Evolutionary conservation across 2,113 vertebrate genomes (phyloP).

Genomic region (Setophaga coronata): DNA sequence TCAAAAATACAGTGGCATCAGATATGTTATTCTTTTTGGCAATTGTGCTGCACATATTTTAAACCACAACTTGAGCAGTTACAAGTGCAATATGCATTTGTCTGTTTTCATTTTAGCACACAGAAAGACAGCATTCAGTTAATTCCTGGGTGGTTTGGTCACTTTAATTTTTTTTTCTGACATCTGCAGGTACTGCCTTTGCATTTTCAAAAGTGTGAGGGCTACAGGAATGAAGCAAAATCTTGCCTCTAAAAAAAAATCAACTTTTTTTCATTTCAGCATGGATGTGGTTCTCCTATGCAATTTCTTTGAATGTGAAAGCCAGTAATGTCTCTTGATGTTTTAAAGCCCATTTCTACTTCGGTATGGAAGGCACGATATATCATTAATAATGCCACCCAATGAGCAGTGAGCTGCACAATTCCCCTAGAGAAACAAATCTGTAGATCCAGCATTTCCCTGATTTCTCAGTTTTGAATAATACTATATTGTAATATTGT

Average conservation of each 20-base stretch:
- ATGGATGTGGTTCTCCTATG: not conserved
- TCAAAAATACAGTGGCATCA: conserved; percentile 33
- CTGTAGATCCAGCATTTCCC: not conserved
- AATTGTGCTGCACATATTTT: conserved; percentile 50
- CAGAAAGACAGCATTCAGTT: conserved; percentile 15
- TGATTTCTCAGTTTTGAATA: conserved; percentile 13
- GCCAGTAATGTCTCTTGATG: not conserved
- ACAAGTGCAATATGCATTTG: conserved; percentile 44
- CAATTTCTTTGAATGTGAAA: not conserved
- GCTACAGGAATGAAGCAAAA: not conserved
- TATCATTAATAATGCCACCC: not conserved
- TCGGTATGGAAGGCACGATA: not conserved
- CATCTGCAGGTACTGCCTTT: not conserved
- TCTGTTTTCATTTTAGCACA: not conserved
- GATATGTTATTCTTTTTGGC: conserved; percentile 55
- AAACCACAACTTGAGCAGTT: conserved; percentile 50
- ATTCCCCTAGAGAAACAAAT: not conserved
- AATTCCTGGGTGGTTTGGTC: not conserved
- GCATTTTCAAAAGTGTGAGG: not conserved
- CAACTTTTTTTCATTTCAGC: not conserved
- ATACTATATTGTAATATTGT: not conserved
- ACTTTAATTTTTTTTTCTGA: not conserved
- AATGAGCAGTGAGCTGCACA: not conserved
- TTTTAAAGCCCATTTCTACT: not conserved
- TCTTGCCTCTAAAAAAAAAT: not conserved